Conservation (phyloP, 2,888 invertebrate genomes). For the Nymphalis polychloros region DNA sequence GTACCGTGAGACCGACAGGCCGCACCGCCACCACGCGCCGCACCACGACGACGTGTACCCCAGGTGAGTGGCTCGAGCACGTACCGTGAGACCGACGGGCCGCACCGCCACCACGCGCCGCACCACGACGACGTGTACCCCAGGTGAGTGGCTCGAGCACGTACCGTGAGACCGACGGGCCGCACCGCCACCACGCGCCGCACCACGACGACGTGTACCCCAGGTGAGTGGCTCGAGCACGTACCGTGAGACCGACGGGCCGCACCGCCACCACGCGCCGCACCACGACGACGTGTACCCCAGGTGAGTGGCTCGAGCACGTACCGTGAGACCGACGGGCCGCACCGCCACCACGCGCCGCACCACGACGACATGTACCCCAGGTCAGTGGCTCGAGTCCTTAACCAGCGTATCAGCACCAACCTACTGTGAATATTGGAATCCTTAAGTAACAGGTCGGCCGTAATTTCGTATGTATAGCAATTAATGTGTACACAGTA, state of each 20-base stretch:
- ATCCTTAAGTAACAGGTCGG: too few species aligned
- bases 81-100: conserved; percentile 87
- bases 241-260: conserved; percentile 87
- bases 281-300: conserved; percentile 90
- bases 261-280: conserved; percentile 83
- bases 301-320: conserved; percentile 80
- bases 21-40: conserved; percentile 83
- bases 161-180: conserved; percentile 87
- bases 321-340: conserved; percentile 86
- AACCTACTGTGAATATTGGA: too few species aligned
- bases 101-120: conserved; percentile 83
- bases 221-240: conserved; percentile 80
- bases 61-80: conserved; percentile 80
- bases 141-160: conserved; percentile 80
- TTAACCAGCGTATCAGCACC: conserved; percentile 86
- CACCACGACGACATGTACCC: conserved; percentile 90
- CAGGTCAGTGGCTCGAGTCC: conserved; percentile 79
- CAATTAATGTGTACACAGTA: too few species aligned
- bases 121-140: conserved; percentile 90
- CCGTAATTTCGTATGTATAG: too few species aligned
- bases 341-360: conserved; percentile 56
- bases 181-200: conserved; percentile 83
- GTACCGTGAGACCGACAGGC: conserved; percentile 87
- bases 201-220: conserved; percentile 90
- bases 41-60: conserved; percentile 90